phyloP scores from a whole-genome alignment of 2,888 invertebrate species.

The Ichneumoninae sp. region DNA sequence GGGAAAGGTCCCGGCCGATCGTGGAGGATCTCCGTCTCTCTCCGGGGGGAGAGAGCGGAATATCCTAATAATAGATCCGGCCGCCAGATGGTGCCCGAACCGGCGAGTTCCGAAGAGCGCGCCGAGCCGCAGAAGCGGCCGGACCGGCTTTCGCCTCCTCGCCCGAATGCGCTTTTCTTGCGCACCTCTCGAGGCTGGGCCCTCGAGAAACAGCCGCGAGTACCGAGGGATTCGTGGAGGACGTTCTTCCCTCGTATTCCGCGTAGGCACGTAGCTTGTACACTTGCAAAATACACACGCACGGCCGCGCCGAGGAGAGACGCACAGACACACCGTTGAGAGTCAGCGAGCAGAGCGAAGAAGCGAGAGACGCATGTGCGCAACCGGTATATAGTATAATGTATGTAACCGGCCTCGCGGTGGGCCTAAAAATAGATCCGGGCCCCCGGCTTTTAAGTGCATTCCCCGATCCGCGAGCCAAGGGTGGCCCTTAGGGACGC shows the following conservation, averaged over 20 bases:
- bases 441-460: constrained; percentile 67
- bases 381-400: constrained; percentile 69
- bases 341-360: constrained; percentile 1
- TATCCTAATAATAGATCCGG: constrained; percentile 71
- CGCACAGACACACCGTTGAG: constrained; percentile 10
- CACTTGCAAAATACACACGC: neutral
- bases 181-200: constrained; percentile 19
- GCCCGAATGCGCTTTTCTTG: constrained; percentile 61
- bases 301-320: neutral
- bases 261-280: constrained; percentile 56
- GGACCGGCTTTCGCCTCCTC: constrained; percentile 55
- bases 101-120: constrained; percentile 25
- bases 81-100: constrained; percentile 71
- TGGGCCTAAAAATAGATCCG: constrained; percentile 65
- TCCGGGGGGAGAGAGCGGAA: constrained; percentile 28
- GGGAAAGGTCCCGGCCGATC: constrained; percentile 59
- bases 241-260: constrained; percentile 55
- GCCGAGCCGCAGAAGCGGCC: constrained; percentile 47
- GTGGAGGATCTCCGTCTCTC: constrained; percentile 15
- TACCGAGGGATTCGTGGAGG: constrained; percentile 53
- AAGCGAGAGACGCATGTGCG: constrained; percentile 59
- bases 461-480: constrained; percentile 66
- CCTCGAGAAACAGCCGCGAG: constrained; percentile 50
- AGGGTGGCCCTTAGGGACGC: constrained; percentile 61
- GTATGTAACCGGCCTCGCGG: constrained; percentile 69